Base-by-base conservation (phyloP, 1,140 invertebrate genomes). In the Odontomachus brunneus region DNA sequence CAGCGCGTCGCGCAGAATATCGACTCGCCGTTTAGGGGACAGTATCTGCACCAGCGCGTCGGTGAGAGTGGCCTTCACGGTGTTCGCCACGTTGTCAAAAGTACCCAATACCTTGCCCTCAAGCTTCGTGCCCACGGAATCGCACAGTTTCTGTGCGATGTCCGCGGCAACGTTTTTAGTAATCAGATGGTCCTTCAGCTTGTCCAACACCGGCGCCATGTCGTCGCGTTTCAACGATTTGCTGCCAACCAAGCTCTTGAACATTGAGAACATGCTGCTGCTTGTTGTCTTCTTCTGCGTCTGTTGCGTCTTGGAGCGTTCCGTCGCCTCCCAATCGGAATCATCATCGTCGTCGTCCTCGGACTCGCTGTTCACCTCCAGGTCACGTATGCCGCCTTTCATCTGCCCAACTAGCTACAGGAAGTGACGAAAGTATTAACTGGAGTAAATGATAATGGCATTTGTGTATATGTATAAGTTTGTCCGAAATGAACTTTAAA, bases 91-190 rank as follows among this genome's bases (percentile, higher is more conserved):
- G 85, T 97, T 98, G 86, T 98, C 97, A 92, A 99, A 99, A 19
- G 98, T 99, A 26, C 98, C 98, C 22, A 99, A 93, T 60, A 98
- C 96, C 95, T 98, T 99, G 83, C 99, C 99, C 91, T 99, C 97
- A 11, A 99, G 94, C 92, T 99, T 99, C 0, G 95, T 95, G 11
- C 97, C 96, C 14, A 99, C 98, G 4, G 98, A 99, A 66, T 99
- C 97, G 92, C 99, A 99, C 14, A 99, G 94, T 91, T 99, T 99
- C 19, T 95, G 95, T 11, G 99, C 96, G 88, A 99, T 99, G 87
- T 99, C 99, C 0, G 98, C 94, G 38, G 99, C 99, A 2, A 99
- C 99, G 94, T 99, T 99, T 93, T 99, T 99, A 0, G 96, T 95
- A 87, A 99, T 99, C 33, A 99, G 95, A 94, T 99, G 99, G 93